Evolutionary conservation across 1,140 invertebrate genomes (phyloP), one percentile per base, ranked within the genome.

Genomic region (Apis florea): DNA sequence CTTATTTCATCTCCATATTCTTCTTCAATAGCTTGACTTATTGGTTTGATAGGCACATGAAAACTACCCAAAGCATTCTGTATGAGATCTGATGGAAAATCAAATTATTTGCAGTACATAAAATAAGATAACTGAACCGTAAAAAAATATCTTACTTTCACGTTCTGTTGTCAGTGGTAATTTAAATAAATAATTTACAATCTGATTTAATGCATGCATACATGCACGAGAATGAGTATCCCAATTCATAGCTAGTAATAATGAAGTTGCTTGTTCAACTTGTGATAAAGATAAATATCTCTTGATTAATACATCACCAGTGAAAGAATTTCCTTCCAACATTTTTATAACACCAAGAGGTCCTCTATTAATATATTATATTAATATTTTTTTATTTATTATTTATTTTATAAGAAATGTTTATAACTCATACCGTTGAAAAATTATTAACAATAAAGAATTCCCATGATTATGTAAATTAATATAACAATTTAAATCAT

Each of bases 21-120:
- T 84, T 96, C 94, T 87, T 96, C 95, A 0, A 95, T 95, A n/a
- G 95, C 94, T 88, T 96, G 95, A 88, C 95, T 95, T 64, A 97
- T 94, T 15, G 95, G 95, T 85, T 94, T 93, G 1, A 94, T 87
- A 26, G 96, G 95, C 40, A 95, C 94, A 89, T 96, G 96, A 91
- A 96, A 97, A 89, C 95, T 96, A 17, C 96, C 96, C 1, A 97
- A 89, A 19, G 96, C 95, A 85, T 95, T 95, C 92, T 97, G 95
- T 85, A 97, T 93, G 61, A 96, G 92, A 83, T 92, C 95, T 95
- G n/a, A 13, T 12, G 49, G 26, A 79, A 66, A n/a, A 67, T 73
- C 58, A 63, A 40, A 69, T 59, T 71, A 47, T 49, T 76, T 64
- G 15, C 51, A 86, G 3, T 13, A 74, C 26, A 3, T 8, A 21